A percentile compares a stretch with the other conserved stretches of the same genome.
Conservation (phyloP, 1,140 invertebrate species). For the Marisa cornuarietis region DNA sequence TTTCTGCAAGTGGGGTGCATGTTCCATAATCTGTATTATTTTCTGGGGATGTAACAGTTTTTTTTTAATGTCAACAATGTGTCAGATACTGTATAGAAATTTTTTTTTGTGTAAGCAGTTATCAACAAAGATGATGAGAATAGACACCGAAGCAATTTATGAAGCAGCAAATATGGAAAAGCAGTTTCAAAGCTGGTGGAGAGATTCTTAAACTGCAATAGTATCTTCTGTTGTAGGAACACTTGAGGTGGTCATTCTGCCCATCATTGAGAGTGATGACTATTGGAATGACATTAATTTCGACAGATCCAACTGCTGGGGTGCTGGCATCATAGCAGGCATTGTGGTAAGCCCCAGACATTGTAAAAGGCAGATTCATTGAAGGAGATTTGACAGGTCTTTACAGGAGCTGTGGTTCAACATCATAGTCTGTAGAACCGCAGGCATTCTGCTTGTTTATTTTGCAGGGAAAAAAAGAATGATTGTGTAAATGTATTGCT, state of each 20-base stretch:
- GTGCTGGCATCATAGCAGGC: slow-evolving; percentile 40
- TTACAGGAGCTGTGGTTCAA: not conserved
- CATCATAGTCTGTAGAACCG: not conserved
- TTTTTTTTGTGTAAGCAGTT: not conserved
- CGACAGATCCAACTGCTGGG: slow-evolving; percentile 36
- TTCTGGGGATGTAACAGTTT: no score
- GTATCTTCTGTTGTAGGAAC: slow-evolving; percentile 23
- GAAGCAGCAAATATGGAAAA: not conserved
- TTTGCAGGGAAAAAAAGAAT: not conserved
- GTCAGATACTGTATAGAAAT: not conserved
- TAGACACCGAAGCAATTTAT: not conserved
- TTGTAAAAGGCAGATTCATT: not conserved
- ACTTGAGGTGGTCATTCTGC: slow-evolving; percentile 35
- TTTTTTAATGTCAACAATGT: no score
- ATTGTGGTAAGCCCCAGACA: slow-evolving; percentile 34
- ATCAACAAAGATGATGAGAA: not conserved
- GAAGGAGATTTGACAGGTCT: not conserved
- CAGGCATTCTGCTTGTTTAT: not conserved
- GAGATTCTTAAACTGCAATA: no score
- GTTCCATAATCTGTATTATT: no score
- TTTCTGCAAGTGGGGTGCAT: no score
- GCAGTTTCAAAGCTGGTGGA: not conserved
- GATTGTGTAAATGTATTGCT: not conserved
- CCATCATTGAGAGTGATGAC: slow-evolving; percentile 31
- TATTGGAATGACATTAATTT: slow-evolving; percentile 13